These are phyloP conservation scores for Xiphorhynchus erythropygius DNA, from an alignment of 2,797 vertebrate genomes.

Conservation along the genomic window DNA sequence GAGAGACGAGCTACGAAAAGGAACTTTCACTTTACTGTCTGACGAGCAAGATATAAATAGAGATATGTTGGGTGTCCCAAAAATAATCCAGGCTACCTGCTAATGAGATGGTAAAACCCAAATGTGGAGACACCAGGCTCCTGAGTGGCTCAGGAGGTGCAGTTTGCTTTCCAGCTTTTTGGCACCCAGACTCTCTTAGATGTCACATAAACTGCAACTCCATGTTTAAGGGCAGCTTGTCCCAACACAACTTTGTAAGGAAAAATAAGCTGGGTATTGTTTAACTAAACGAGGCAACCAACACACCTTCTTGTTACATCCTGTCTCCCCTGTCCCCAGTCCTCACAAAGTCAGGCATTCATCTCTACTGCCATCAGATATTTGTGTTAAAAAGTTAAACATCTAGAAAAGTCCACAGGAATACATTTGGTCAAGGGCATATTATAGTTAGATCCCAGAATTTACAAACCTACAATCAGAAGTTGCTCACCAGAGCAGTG, in stretches of 20 bases:
- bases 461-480: background rate
- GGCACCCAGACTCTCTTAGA: background rate
- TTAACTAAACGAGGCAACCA: background rate
- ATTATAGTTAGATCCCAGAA: background rate
- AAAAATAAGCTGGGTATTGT: background rate
- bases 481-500: background rate
- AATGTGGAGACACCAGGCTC: slow-evolving; percentile 9
- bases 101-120: slow-evolving; percentile 62
- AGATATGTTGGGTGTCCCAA: slow-evolving; percentile 25
- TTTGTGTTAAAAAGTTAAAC: slow-evolving; percentile 14
- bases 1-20: slow-evolving; percentile 23
- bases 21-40: slow-evolving; percentile 44
- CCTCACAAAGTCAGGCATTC: slow-evolving; percentile 25
- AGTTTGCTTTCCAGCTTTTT: background rate
- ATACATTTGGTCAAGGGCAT: background rate
- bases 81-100: slow-evolving; percentile 67
- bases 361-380: background rate
- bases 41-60: slow-evolving; percentile 66
- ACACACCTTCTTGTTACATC: background rate
- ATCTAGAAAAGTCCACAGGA: background rate
- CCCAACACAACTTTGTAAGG: background rate
- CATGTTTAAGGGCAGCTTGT: background rate
- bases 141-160: background rate
- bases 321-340: background rate
- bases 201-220: background rate